phyloP scores from a whole-genome alignment of 2,888 invertebrate species.

The Epiperipatus broadwayi region DNA sequence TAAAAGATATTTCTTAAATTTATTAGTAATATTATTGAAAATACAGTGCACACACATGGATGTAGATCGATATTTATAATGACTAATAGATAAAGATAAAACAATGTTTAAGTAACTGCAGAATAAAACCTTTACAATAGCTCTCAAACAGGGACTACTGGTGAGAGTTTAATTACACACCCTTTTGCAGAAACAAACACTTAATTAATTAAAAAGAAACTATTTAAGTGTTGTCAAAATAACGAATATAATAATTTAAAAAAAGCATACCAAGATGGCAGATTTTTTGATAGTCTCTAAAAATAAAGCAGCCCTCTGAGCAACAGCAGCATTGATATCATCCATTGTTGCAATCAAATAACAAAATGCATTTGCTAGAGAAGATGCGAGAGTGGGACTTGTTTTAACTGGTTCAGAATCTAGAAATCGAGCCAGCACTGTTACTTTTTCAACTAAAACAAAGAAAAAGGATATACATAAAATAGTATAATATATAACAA shows the following conservation, averaged over 20 bases:
- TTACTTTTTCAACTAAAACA: slow-evolving; percentile 63
- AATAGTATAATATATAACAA: not conserved
- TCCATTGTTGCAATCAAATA: slow-evolving; percentile 88
- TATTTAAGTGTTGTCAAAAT: slow-evolving; percentile 19
- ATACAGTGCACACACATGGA: no score
- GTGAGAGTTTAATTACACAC: no score
- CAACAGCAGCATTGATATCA: slow-evolving; percentile 81
- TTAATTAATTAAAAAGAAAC: not conserved
- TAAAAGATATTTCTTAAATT: no score
- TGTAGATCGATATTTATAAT: no score
- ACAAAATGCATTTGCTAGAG: slow-evolving; percentile 87
- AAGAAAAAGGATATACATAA: slow-evolving; percentile 9
- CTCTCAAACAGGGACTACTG: no score
- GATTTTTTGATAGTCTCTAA: slow-evolving; percentile 79
- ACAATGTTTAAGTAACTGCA: no score
- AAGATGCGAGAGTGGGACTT: slow-evolving; percentile 58
- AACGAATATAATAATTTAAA: slow-evolving; percentile 21
- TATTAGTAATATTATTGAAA: no score
- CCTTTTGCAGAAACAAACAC: no score
- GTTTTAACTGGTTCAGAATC: slow-evolving; percentile 67
- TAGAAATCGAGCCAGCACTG: slow-evolving; percentile 76
- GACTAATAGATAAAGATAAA: no score
- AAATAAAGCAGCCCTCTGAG: slow-evolving; percentile 75
- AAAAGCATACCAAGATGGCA: slow-evolving; percentile 49
- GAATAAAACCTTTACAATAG: no score